phyloP scores from a whole-genome alignment of 2,797 vertebrate genomes.

The Crenuchus spilurus region DNA sequence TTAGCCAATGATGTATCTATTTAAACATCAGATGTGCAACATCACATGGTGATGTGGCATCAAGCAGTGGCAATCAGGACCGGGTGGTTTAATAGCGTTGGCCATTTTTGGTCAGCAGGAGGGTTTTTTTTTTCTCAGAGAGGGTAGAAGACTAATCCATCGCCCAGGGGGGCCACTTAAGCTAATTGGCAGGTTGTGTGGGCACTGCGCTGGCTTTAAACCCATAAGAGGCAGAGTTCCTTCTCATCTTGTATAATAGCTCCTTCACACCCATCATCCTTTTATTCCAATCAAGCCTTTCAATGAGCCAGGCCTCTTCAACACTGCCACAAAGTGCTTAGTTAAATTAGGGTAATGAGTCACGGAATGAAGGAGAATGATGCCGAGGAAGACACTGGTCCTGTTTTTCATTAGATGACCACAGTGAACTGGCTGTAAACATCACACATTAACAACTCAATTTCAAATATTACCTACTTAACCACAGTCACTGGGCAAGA shows the following conservation, averaged over 20 bases:
- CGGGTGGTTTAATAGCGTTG: conserved; percentile 34
- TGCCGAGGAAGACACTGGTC: not conserved
- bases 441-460: not conserved
- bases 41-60: conserved; percentile 33
- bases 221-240: conserved; percentile 49
- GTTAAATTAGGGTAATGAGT: conserved; percentile 54
- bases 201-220: conserved; percentile 55
- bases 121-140: conserved; percentile 45
- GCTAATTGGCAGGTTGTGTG: conserved; percentile 62
- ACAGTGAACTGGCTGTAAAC: not conserved
- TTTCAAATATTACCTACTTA: not conserved
- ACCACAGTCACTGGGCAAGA: not conserved
- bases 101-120: conserved; percentile 39
- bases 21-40: conserved; percentile 14
- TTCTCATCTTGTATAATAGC: conserved; percentile 48
- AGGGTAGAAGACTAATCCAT: conserved; percentile 50
- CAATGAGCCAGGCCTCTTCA: conserved; percentile 56
- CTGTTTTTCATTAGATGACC: not conserved
- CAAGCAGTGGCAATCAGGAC: conserved; percentile 45
- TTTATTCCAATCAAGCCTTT: conserved; percentile 62
- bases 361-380: conserved; percentile 44
- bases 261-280: conserved; percentile 58
- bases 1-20: not conserved
- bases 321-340: conserved; percentile 54
- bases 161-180: conserved; percentile 62